Evolutionary conservation across 2,113 vertebrate genomes (phyloP), one percentile per base, ranked within the genome.

Genomic region (Nipponia nippon): DNA sequence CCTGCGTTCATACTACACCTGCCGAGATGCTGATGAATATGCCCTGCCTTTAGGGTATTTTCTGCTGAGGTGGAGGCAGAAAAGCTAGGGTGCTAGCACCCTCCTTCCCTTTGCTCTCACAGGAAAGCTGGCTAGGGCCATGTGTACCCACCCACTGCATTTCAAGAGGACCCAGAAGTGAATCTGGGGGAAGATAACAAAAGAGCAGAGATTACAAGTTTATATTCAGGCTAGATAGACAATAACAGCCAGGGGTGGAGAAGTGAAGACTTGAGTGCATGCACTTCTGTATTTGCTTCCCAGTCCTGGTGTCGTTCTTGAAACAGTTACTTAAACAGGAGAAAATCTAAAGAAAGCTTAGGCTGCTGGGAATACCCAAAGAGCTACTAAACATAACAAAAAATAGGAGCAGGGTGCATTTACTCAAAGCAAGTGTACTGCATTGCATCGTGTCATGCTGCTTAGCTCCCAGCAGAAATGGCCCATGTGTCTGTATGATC

Each of bases 91-190:
- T 70, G 26, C 13, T 76, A 71, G 29, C 36, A 49, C 5, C 2
- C 21, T 49, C 21, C 13, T 63, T 49, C 34, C n/a, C 26, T 78
- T 61, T 15, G 59, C 29, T 50, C 17, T 88, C 29, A 67, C 20
- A 61, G 46, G 42, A 77, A 72, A 83, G 26, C 21, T 70, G 29
- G 5, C 13, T 30, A 62, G 76, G 47, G 23, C 32, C 61, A 21
- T 13, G 26, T 4, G 7, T 22, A 49, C 32, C n/a, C 38, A 59
- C 5, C 6, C 13, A 56, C 13, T 20, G 22, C 0, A 1, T 38
- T 56, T 59, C n/a, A n/a, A 50, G 32, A 67, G 20, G n/a, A n/a
- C 21, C 17, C 0, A 1, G 11, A 9, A 23, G 12, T 32, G 26
- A 49, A 59, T 40, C 13, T 29, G 17, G 19, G 6, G 11, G 5